Percentiles rank a stretch among this genome's conserved stretches.
These are phyloP conservation scores for Drosophila saltans DNA, from an alignment of 1,140 invertebrate genomes.

Conservation along the genomic window DNA sequence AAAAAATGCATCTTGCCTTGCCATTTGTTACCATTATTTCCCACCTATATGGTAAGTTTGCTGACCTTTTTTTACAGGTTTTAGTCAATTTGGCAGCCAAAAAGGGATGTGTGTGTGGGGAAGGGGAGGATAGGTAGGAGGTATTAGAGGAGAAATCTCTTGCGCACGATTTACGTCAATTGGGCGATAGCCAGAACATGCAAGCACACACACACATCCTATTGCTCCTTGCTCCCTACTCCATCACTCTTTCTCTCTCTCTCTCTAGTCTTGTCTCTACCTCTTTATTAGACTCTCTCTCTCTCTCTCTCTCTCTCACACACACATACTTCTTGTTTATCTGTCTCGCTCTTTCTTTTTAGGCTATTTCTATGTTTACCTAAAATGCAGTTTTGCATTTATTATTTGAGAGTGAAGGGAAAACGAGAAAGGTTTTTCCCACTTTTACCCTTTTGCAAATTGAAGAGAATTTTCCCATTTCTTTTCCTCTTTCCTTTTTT, in stretches of 20 bases:
- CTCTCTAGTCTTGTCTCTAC: background rate
- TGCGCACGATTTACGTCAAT: constrained; percentile 76
- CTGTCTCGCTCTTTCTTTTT: background rate
- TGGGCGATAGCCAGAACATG: constrained; percentile 67
- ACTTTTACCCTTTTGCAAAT: constrained; percentile 37
- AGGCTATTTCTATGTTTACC: constrained; percentile 58
- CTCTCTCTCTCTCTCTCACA: background rate
- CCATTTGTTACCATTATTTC: background rate
- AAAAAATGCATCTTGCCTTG: background rate
- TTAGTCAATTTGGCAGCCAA: constrained; percentile 72
- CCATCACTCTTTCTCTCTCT: background rate
- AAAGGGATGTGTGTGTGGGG: constrained; percentile 5
- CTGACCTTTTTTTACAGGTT: constrained; percentile 54
- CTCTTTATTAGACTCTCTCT: background rate
- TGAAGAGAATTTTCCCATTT: constrained; percentile 18
- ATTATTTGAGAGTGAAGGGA: constrained; percentile 51
- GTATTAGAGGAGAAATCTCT: constrained; percentile 10
- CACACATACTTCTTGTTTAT: background rate
- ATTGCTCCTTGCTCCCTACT: constrained; percentile 6
- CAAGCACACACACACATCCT: constrained; percentile 6
- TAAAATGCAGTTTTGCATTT: constrained; percentile 74
- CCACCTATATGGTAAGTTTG: constrained; percentile 40
- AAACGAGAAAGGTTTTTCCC: constrained; percentile 22
- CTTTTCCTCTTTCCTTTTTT: background rate
- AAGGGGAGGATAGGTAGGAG: background rate